These are phyloP conservation scores for Tetrax tetrax DNA, from an alignment of 2,113 vertebrate species.

Conservation along the genomic window DNA sequence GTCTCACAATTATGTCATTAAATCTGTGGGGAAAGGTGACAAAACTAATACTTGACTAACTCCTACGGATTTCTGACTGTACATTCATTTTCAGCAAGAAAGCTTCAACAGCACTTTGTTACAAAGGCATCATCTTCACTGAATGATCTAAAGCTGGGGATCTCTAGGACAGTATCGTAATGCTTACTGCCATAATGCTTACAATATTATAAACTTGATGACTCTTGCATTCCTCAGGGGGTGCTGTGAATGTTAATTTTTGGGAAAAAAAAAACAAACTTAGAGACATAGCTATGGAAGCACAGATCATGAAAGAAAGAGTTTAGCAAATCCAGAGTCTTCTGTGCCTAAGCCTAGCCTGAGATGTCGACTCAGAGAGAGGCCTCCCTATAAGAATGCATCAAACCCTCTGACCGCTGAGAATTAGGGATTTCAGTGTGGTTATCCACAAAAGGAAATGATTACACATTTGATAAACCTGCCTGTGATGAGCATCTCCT, in stretches of 20 bases:
- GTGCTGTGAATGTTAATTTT: neutral
- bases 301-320: neutral
- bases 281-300: neutral
- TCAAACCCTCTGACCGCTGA: neutral
- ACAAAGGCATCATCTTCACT: neutral
- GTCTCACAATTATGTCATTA: neutral
- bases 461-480: neutral
- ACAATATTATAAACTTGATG: neutral
- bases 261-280: neutral
- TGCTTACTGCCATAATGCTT: neutral
- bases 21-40: neutral
- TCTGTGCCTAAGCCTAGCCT: neutral
- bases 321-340: fast-evolving
- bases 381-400: neutral
- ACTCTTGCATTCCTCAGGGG: neutral
- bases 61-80: neutral
- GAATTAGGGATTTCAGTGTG: neutral
- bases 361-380: neutral
- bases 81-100: neutral
- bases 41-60: neutral
- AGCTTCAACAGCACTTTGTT: neutral
- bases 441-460: conserved; percentile 27
- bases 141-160: neutral
- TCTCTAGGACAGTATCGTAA: neutral
- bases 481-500: neutral